Conservation (phyloP, 2,888 invertebrate genomes). For the Rhingia rostrata region DNA sequence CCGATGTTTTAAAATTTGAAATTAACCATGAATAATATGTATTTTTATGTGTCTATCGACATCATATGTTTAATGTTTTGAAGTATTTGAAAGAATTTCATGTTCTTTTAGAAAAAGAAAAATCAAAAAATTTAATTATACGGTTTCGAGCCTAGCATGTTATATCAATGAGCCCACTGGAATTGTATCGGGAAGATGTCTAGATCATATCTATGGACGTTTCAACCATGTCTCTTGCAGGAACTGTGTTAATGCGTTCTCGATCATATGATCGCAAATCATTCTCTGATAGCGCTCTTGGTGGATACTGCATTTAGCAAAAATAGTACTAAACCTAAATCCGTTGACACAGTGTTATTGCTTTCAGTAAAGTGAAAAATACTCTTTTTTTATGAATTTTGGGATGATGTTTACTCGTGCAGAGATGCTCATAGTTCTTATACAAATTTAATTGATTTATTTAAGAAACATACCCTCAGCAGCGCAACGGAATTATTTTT, state of each 20-base stretch:
- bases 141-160: background rate
- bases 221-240: background rate
- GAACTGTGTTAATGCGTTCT: background rate
- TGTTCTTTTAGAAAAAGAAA: slow-evolving; percentile 68
- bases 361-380: no score
- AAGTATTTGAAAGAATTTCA: background rate
- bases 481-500: background rate
- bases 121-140: slow-evolving; percentile 43
- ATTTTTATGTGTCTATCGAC: background rate
- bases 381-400: background rate
- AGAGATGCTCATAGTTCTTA: background rate
- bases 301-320: no score
- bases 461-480: background rate
- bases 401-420: background rate
- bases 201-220: slow-evolving; percentile 10
- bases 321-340: no score
- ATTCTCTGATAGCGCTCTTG: no score
- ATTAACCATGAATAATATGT: background rate
- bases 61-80: no score
- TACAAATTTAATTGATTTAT: no score
- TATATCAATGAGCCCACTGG: no score
- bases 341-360: no score
- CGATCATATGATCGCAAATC: no score
- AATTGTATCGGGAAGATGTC: background rate
- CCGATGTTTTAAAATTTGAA: background rate